Conservation (phyloP, 2,888 invertebrate genomes). For the Mimumesa dahlbomi region DNA sequence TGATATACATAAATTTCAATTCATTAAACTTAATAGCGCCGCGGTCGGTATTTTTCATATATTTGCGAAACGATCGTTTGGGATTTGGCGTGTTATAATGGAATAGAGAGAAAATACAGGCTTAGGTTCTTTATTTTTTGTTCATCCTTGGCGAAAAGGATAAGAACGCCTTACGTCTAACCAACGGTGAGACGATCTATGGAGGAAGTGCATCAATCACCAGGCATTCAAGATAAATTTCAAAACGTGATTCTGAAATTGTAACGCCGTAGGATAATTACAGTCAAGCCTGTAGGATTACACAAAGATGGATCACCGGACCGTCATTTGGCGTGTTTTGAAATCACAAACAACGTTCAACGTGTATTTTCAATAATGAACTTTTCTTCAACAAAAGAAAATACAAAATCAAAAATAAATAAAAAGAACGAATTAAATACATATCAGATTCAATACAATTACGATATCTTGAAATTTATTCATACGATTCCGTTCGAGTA, state of each 20-base stretch:
- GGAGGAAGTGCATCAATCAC: constrained; percentile 47
- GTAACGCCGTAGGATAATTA: constrained; percentile 34
- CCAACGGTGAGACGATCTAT: constrained; percentile 18
- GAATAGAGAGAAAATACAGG: too few relatives aligned
- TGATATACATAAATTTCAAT: not conserved
- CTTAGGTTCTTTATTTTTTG: too few relatives aligned
- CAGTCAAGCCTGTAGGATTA: constrained; percentile 22
- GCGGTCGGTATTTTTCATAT: too few relatives aligned
- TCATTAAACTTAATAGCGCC: too few relatives aligned
- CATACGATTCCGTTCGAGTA: too few relatives aligned
- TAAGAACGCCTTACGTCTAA: constrained; percentile 18
- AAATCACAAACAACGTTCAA: constrained; percentile 2
- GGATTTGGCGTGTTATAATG: too few relatives aligned
- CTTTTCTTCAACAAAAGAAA: too few relatives aligned
- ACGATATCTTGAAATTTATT: too few relatives aligned
- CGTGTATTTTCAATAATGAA: not conserved
- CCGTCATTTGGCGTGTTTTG: constrained; percentile 18
- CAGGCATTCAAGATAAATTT: constrained; percentile 40
- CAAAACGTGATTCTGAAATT: constrained; percentile 29
- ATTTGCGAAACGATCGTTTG: too few relatives aligned
- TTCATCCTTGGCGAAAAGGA: constrained; percentile 2
- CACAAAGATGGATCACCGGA: constrained; percentile 35
- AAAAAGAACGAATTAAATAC: too few relatives aligned
- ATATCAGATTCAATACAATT: too few relatives aligned
- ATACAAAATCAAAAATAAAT: too few relatives aligned